A percentile compares a stretch with the other conserved stretches of the same genome.
Conservation (phyloP, 2,113 vertebrate genomes). For the Recurvirostra avosetta region DNA sequence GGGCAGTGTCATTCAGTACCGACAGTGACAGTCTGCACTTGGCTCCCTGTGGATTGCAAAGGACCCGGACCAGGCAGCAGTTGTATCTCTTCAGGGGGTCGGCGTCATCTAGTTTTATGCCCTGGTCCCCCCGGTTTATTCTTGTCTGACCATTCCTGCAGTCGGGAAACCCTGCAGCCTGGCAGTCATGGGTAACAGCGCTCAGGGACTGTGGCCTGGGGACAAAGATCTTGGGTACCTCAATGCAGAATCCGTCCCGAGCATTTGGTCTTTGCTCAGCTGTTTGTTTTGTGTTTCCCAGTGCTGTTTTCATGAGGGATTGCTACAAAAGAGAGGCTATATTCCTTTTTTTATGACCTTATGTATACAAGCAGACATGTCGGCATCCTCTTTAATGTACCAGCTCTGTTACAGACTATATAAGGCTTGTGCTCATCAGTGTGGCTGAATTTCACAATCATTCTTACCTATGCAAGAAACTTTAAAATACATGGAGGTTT, state of each 20-base stretch:
- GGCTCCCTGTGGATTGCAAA: not conserved
- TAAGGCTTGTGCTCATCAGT: not conserved
- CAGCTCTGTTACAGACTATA: not conserved
- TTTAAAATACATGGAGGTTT: not conserved
- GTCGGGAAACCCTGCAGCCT: not conserved
- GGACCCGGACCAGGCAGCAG: not conserved
- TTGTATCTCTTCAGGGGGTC: not conserved
- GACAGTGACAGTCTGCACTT: not conserved
- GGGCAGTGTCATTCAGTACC: not conserved
- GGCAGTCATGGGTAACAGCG: fast-evolving
- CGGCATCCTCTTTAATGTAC: not conserved
- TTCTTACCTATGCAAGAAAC: not conserved
- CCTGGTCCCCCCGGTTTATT: not conserved
- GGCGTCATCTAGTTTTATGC: not conserved
- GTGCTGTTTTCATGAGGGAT: not conserved
- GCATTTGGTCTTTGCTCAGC: not conserved
- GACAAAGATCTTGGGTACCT: not conserved
- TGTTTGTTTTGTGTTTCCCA: not conserved
- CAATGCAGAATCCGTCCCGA: not conserved
- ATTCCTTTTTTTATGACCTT: not conserved
- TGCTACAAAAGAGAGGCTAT: not conserved
- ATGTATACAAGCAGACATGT: not conserved
- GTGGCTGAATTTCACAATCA: not conserved
- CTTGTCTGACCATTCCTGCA: not conserved
- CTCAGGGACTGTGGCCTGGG: not conserved